Conservation (phyloP, 2,888 invertebrate genomes). For the Heliconius ethilla region DNA sequence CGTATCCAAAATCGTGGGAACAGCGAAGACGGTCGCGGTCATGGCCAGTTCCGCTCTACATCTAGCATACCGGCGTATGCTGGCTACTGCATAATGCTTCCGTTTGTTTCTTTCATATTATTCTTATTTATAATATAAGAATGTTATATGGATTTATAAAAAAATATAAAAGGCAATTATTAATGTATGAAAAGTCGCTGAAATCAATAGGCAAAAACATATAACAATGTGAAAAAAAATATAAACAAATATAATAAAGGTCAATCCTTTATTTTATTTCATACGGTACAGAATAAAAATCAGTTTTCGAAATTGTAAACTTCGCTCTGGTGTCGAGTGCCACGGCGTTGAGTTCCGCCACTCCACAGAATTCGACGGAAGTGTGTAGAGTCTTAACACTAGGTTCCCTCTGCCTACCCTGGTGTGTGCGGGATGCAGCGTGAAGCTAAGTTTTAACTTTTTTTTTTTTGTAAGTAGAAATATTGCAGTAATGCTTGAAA, state of each 20-base stretch:
- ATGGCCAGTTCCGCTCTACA: slow-evolving; percentile 49
- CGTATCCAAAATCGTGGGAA: slow-evolving; percentile 46
- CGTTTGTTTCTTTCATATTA: slow-evolving; percentile 12
- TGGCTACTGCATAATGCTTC: slow-evolving; percentile 15
- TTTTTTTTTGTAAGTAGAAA: neutral
- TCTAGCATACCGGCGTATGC: slow-evolving; percentile 21
- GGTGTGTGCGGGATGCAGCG: too few species aligned
- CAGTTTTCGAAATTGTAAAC: too few species aligned
- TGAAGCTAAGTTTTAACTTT: too few species aligned
- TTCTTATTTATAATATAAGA: slow-evolving; percentile 6
- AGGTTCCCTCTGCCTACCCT: too few species aligned
- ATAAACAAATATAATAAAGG: too few species aligned
- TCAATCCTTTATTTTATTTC: too few species aligned
- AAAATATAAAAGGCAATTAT: neutral
- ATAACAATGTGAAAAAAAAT: too few species aligned
- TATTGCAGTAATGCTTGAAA: neutral
- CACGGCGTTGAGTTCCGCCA: too few species aligned
- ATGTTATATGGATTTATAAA: neutral
- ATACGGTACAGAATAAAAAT: too few species aligned
- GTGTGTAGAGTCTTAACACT: too few species aligned
- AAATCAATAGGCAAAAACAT: neutral
- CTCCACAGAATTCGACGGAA: too few species aligned
- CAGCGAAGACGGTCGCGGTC: slow-evolving; percentile 42
- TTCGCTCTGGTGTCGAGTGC: neutral
- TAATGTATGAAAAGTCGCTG: neutral